Evolutionary conservation across 2,888 invertebrate genomes (phyloP).

Genomic region (Drosophila lacicola): DNA sequence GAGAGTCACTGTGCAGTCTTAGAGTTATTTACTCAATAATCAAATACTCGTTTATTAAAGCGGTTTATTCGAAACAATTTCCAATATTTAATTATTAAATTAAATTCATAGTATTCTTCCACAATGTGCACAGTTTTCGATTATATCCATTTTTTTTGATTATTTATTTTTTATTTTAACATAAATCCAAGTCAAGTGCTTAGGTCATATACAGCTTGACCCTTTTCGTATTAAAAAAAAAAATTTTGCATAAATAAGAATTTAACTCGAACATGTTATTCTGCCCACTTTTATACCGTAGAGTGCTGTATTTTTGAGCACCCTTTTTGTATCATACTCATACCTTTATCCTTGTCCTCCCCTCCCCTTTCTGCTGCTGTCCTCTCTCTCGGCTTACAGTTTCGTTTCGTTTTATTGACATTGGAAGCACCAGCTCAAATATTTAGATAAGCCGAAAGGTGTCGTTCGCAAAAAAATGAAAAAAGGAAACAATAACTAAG

Average conservation of each 20-base stretch:
- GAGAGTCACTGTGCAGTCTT: too few species aligned
- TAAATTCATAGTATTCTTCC: too few species aligned
- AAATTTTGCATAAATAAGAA: slow-evolving; percentile 3
- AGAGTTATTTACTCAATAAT: too few species aligned
- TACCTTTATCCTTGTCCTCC: too few species aligned
- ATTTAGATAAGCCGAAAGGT: slow-evolving; percentile 67
- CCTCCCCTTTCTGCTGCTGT: neutral
- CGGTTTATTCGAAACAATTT: too few species aligned
- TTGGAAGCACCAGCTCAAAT: slow-evolving; percentile 58
- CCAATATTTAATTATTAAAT: too few species aligned
- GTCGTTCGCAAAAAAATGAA: slow-evolving; percentile 47
- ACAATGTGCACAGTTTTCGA: too few species aligned
- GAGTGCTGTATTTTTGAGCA: neutral
- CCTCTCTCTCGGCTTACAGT: slow-evolving; percentile 11
- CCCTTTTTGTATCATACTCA: slow-evolving; percentile 1
- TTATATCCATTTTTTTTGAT: too few species aligned
- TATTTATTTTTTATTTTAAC: too few species aligned
- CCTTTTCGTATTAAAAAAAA: slow-evolving; percentile 1
- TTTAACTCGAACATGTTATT: slow-evolving; percentile 4
- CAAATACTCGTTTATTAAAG: too few species aligned
- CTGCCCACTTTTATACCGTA: neutral
- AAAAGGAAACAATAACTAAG: slow-evolving; percentile 6
- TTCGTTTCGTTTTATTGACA: slow-evolving; percentile 58
- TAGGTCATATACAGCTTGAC: neutral
- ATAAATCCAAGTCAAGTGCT: too few species aligned